Percentiles rank a stretch among this genome's conserved stretches.
Evolutionary conservation across 2,888 invertebrate genomes (phyloP).

Genomic region (Drosophila macrospina): DNA sequence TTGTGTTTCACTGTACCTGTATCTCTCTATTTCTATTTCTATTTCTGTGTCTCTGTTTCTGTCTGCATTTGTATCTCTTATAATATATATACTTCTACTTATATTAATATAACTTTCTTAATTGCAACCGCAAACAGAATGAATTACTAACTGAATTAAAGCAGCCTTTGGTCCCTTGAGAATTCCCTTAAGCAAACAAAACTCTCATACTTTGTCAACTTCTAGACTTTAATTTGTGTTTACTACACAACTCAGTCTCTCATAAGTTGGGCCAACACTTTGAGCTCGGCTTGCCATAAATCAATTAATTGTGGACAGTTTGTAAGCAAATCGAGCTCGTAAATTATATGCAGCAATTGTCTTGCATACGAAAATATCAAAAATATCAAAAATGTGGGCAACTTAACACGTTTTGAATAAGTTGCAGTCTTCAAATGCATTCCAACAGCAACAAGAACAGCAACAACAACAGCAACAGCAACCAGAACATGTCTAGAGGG

Average conservation of each 20-base stretch:
- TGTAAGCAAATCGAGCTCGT: slow-evolving; percentile 67
- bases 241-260: no score
- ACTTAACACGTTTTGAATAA: slow-evolving; percentile 15
- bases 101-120: not conserved
- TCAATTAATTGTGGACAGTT: slow-evolving; percentile 75
- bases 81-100: not conserved
- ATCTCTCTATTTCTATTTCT: no score
- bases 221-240: not conserved
- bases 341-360: slow-evolving; percentile 66
- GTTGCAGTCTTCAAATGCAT: slow-evolving; percentile 58
- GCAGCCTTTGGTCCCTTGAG: not conserved
- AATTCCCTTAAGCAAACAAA: not conserved
- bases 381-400: not conserved
- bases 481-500: slow-evolving; percentile 57
- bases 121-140: not conserved
- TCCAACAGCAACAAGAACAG: slow-evolving; percentile 17
- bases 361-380: slow-evolving; percentile 59
- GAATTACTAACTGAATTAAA: not conserved
- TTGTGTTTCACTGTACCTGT: no score
- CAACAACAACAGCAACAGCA: no score
- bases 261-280: slow-evolving; percentile 42
- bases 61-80: no score
- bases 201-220: not conserved
- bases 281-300: slow-evolving; percentile 50
- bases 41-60: no score